These are phyloP conservation scores for Vulpes vulpes DNA, from an alignment of 2,113 vertebrate species.

Conservation along the genomic window DNA sequence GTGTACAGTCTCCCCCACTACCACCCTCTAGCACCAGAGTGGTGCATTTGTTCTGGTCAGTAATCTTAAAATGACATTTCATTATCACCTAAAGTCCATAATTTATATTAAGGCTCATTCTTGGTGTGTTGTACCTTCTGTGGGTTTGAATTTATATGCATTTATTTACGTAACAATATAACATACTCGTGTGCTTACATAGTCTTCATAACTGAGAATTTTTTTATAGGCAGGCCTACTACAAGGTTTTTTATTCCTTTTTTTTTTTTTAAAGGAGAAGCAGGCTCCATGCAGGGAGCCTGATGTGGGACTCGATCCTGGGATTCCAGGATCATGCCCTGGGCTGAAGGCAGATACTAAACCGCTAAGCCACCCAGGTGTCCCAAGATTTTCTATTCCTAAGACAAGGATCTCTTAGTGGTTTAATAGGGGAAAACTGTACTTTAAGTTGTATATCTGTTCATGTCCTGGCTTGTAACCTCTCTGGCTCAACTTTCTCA, in stretches of 20 bases:
- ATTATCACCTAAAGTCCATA: background rate
- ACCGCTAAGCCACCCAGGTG: no score
- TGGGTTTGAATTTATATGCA: background rate
- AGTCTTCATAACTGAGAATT: background rate
- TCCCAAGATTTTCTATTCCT: background rate
- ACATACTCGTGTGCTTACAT: background rate
- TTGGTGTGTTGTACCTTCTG: background rate
- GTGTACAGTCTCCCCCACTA: background rate
- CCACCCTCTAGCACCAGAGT: background rate
- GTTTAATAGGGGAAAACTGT: background rate
- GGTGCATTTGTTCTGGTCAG: background rate
- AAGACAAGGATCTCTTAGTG: background rate
- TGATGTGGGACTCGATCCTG: no score
- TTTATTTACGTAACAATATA: background rate
- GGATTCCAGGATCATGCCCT: no score
- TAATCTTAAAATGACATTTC: background rate
- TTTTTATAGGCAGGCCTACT: background rate
- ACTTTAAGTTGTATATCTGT: background rate
- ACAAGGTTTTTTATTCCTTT: background rate
- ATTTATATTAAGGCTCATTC: background rate
- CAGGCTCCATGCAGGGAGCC: no score
- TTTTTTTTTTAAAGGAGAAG: no score
- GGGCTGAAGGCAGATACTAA: no score
- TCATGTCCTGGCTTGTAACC: background rate
- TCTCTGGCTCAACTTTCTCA: background rate